Base-by-base conservation (phyloP, 2,888 invertebrate species). In the Isotomurus palustris region DNA sequence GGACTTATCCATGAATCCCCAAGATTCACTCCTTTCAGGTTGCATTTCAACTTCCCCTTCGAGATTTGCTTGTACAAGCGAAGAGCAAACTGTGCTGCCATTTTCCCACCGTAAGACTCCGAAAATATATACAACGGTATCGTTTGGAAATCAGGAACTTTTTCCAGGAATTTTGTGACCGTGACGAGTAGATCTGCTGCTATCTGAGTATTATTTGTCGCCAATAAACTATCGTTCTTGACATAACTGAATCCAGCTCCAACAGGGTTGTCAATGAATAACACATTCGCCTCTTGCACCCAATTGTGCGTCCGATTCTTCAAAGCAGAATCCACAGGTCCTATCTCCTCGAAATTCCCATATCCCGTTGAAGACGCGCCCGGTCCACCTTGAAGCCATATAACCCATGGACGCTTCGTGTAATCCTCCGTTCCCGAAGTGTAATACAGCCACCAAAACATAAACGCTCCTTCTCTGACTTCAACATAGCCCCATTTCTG, bases 61-160 rank as follows among this genome's bases (percentile, higher is more conserved):
- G 80, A 72, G 69, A 87, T 82, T n/a, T 84, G 84, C 83, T 77
- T 72, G 55, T 75, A 71, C 29, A 80, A 72, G 25, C 73, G 72
- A 41, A 77, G 74, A 8, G 86, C 89, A 74, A 92, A 91, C 71
- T 89, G 89, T 1, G 87, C 83, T 0, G 88, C 86, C 91, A 92
- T 92, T 78, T 93, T 94, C 1, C 92, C 93, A 19, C 93, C 93
- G 74, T 93, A 93, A 0, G 91, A 91, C 75, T 94, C 91, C 24
- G 86, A 87, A 72, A 89, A 87, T 60, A 93, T 88, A 73, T 91
- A 92, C 32, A 90, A 78, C 1, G 90, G 87, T 0, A 86, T 81
- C 10, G 76, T 78, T 73, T 82, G 80, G 72, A 91, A 91, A 71
- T 85, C 82, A 0, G 87, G 82, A 72, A 86, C 78, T 14, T 78